Evolutionary conservation across 2,888 invertebrate species (phyloP).

Genomic region (Cremastinae sp.): DNA sequence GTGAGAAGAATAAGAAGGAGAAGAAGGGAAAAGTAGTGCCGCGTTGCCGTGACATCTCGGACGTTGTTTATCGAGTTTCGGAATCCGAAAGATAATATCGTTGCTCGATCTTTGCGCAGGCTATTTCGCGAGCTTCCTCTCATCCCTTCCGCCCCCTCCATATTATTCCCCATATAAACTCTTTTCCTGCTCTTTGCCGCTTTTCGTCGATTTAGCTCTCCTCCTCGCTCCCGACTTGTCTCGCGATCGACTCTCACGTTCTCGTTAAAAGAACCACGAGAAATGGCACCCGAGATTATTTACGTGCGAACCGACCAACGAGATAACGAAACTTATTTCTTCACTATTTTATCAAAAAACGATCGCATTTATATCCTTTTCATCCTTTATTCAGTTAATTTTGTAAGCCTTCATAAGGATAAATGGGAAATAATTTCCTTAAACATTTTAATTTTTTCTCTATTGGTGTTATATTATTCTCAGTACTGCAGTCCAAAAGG

Average conservation of each 20-base stretch:
- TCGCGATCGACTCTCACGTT: conserved; percentile 46
- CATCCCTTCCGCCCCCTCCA: conserved; percentile 14
- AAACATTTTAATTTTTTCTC: no score
- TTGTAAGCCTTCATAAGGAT: no score
- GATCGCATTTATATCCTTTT: neutral
- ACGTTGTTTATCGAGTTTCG: conserved; percentile 76
- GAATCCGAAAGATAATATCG: conserved; percentile 73
- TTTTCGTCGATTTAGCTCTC: neutral
- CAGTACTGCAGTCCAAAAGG: no score
- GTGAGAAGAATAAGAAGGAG: conserved; percentile 22
- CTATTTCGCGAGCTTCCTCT: conserved; percentile 42
- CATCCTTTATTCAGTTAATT: neutral
- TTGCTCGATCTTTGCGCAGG: conserved; percentile 57
- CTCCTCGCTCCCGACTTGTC: conserved; percentile 20
- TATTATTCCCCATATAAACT: neutral
- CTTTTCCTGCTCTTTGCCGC: conserved; percentile 41
- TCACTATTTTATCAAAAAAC: neutral
- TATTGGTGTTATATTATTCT: no score
- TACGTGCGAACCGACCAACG: neutral
- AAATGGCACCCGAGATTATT: neutral
- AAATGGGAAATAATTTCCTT: neutral
- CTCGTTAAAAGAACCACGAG: conserved; percentile 46
- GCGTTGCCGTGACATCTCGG: conserved; percentile 72
- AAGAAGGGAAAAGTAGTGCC: conserved; percentile 53
- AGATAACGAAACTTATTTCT: conserved; percentile 5